Base-by-base conservation (phyloP, 2,113 vertebrate genomes). In the Larimichthys crocea region DNA sequence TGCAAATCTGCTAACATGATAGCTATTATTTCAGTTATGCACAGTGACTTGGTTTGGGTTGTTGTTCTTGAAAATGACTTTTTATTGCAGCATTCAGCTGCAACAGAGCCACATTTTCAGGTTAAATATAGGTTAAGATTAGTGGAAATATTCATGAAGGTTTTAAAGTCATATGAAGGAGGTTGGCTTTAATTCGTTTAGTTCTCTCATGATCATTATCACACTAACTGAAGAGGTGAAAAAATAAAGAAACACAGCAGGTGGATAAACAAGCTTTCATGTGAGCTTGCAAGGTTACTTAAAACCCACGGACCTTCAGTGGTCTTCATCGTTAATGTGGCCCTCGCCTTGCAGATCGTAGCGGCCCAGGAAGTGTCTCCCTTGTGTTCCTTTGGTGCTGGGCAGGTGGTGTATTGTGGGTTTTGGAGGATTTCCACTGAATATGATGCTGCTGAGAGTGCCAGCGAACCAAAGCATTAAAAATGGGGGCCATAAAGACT, bases 381-480 rank as follows among this genome's bases (percentile, higher is more conserved):
- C 15, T n/a, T 42, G 17, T 69, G 56, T 70, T 19, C 81, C 67
- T 77, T 71, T 64, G 68, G 82, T 63, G 40, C 2, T 57, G 42
- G 19, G 7, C 50, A 69, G 15, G 10, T 46, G 16, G 19, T 17
- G 7, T 24, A 26, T 44, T 59, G 52, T 53, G 46, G 29, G 16
- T 20, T 82, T 53, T 68, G 5, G 50, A 53, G 40, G 44, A 63
- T 73, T 72, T 76, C 50, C 31, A 56, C 12, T 67, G 40, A 66
- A 65, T 20, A 35, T 71, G 22, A 83, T 20, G 50, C 26, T 52
- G 22, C 52, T 60, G 12, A 63, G 49, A 57, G 15, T 16, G 15
- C 22, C 67, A 67, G 50, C 19, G 19, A 68, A 63, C 56, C 31
- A 78, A 53, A 83, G 65, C 26, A 46, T 14, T 40, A 11, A 82